A percentile compares a stretch with the other conserved stretches of the same genome.
These are phyloP conservation scores for Resseliella maxima DNA, from an alignment of 2,888 invertebrate genomes.

Conservation along the genomic window DNA sequence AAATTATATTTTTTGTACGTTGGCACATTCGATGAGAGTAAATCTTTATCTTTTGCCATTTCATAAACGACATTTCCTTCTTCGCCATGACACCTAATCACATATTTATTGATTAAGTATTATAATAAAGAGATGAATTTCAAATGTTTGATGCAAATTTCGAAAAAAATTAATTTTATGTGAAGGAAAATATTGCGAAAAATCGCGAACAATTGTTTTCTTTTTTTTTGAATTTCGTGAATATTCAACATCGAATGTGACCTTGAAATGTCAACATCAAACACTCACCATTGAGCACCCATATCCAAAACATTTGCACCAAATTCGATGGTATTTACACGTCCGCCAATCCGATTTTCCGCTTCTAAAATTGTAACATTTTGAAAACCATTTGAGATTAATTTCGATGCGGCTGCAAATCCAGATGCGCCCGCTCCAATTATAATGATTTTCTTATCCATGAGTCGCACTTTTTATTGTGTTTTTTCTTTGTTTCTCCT, in stretches of 20 bases:
- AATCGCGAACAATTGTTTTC: neutral
- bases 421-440: slow-evolving; percentile 67
- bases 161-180: no score
- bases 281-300: slow-evolving; percentile 79
- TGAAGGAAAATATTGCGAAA: no score
- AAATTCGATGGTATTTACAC: slow-evolving; percentile 70
- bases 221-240: neutral
- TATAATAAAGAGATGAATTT: neutral
- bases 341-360: slow-evolving; percentile 74
- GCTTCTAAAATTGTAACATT: slow-evolving; percentile 73
- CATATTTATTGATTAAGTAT: neutral
- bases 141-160: neutral
- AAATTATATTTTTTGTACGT: slow-evolving; percentile 64
- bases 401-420: slow-evolving; percentile 66
- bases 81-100: slow-evolving; percentile 74
- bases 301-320: slow-evolving; percentile 74
- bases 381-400: slow-evolving; percentile 66
- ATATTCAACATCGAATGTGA: neutral
- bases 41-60: slow-evolving; percentile 66
- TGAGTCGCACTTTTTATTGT: neutral
- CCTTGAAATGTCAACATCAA: neutral
- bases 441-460: slow-evolving; percentile 63
- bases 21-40: slow-evolving; percentile 63
- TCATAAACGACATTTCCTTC: slow-evolving; percentile 73
- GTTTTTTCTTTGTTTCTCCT: no score